Evolutionary conservation across 2,888 invertebrate genomes (phyloP).

Genomic region (Lomographa bimaculata): DNA sequence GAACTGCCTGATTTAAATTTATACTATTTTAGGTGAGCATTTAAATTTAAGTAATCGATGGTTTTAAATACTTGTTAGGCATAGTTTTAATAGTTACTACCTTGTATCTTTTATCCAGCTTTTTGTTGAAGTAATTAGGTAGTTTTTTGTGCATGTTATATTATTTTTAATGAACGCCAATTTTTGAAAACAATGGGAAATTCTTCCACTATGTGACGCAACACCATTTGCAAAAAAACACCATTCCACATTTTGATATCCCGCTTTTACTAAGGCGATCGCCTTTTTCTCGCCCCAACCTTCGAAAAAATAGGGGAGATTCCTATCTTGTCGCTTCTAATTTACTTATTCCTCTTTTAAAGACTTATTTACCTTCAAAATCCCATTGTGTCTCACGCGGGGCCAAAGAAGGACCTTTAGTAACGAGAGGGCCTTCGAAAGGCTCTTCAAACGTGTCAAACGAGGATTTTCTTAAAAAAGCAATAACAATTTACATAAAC

Average conservation of each 20-base stretch:
- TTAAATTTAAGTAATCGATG: too few relatives aligned
- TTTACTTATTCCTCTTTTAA: conserved; percentile 91
- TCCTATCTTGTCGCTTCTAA: conserved; percentile 91
- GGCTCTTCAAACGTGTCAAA: conserved; percentile 76
- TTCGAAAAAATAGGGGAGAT: conserved; percentile 86
- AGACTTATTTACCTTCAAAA: conserved; percentile 89
- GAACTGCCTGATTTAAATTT: too few relatives aligned
- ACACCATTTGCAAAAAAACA: background rate
- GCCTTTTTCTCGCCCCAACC: conserved; percentile 76
- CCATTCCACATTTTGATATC: conserved; percentile 52
- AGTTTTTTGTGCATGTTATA: too few relatives aligned
- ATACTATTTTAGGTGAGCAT: too few relatives aligned
- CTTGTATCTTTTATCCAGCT: too few relatives aligned
- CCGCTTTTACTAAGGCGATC: conserved; percentile 69
- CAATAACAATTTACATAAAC: conserved; percentile 84
- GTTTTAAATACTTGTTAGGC: too few relatives aligned
- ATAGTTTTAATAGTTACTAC: too few relatives aligned
- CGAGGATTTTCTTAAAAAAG: conserved; percentile 80
- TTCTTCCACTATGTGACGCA: too few relatives aligned
- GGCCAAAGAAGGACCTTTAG: conserved; percentile 62
- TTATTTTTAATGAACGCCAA: too few relatives aligned
- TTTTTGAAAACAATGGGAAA: too few relatives aligned
- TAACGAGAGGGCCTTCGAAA: conserved; percentile 68
- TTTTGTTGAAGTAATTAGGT: too few relatives aligned
- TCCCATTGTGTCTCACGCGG: conserved; percentile 79